Evolutionary conservation across 2,888 invertebrate species (phyloP), one percentile per base, ranked within the genome.

Genomic region (Volucella zonaria): DNA sequence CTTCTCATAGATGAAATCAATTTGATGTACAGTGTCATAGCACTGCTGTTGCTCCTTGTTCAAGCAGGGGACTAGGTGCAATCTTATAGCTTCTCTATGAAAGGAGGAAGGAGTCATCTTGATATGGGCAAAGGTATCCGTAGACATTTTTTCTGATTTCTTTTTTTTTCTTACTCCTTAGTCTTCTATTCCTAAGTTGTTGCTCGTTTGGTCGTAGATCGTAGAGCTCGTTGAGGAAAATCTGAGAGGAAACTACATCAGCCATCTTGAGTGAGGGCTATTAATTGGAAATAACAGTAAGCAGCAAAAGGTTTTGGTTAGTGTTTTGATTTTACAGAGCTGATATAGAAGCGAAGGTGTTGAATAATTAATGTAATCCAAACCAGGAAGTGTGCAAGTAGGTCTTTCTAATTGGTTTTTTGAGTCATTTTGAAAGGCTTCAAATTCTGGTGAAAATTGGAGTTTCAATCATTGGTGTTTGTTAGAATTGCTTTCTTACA

Each of bases 21-120:
- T 85, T 85, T 85, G 85, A 85, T 85, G 85, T 85, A 85, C 85
- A 85, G 85, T 85, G 85, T 85, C 85, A 85, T 80, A 73, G 81
- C 59, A 66, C 81, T 85, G 85, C 78, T 56, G 73, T 77, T 82
- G 71, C 59, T 70, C 43, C 59, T 73, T 42, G 59, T 74, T 52
- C 38, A 52, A n/a, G 40, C 31, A 74, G 15, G 56, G n/a, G 42
- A 45, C 42, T 14, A 68, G 40, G 70, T 47, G 61, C 75, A 79
- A 68, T 80, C 79, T 75, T 74, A 80, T 79, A 31, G 31, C 31
- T 59, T 51, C 52, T 23, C 68, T 64, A 67, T 79, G 77, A 82
- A 82, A 77, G 82, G 71, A 76, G 76, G 83, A 79, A 74, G 64
- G 71, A 81, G 85, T 76, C 81, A 85, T 85, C 85, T 81, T 81